Evolutionary conservation across 2,888 invertebrate genomes (phyloP).

Genomic region (Cynaeus angustus): DNA sequence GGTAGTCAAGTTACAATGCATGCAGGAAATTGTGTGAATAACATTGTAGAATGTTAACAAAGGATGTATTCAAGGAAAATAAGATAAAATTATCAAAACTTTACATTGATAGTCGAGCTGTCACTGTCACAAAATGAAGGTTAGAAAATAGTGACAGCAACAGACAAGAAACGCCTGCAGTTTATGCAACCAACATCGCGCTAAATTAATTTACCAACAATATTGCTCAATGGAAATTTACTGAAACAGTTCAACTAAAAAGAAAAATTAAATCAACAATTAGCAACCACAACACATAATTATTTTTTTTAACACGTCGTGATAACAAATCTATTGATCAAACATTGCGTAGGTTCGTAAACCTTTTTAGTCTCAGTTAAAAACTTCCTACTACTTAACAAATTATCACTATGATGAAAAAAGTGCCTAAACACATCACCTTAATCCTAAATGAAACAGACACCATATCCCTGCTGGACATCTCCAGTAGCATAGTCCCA

Average conservation of each 20-base stretch:
- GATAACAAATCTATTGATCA: slow-evolving; percentile 11
- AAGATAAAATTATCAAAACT: too few species aligned
- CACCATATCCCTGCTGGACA: slow-evolving; percentile 78
- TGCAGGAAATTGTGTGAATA: too few species aligned
- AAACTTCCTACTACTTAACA: neutral
- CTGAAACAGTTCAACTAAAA: too few species aligned
- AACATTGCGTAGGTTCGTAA: neutral
- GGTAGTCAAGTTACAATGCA: too few species aligned
- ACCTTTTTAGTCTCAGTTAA: too few species aligned
- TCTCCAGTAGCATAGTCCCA: slow-evolving; percentile 78
- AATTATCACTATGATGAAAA: slow-evolving; percentile 20
- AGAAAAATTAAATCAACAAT: neutral
- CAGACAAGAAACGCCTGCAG: neutral
- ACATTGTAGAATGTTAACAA: too few species aligned
- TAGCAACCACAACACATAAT: too few species aligned
- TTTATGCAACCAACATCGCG: neutral
- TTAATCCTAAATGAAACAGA: slow-evolving; percentile 81
- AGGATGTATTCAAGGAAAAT: too few species aligned
- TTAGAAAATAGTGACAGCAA: too few species aligned
- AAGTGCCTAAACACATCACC: slow-evolving; percentile 75
- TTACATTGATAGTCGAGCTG: too few species aligned
- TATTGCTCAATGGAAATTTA: too few species aligned
- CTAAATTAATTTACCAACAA: neutral
- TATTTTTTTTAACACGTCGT: neutral
- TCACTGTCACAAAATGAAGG: too few species aligned